These are phyloP conservation scores for Euwallacea similis DNA, from an alignment of 1,140 invertebrate genomes.

Conservation along the genomic window DNA sequence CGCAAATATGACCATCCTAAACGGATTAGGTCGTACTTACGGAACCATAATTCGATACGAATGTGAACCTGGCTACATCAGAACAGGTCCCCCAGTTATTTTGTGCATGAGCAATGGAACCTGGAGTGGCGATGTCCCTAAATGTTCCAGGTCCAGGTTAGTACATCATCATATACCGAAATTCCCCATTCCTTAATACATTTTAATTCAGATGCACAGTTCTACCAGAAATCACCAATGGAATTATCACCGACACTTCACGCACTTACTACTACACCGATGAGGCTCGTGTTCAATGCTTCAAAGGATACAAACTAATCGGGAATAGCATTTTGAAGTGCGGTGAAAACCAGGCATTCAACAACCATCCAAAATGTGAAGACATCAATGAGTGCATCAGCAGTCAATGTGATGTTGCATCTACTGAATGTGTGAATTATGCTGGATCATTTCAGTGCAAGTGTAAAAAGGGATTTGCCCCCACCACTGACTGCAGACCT, in stretches of 20 bases:
- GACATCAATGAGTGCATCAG: conserved; percentile 92
- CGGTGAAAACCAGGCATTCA: conserved; percentile 81
- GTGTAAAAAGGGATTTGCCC: conserved; percentile 81
- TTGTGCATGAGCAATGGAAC: conserved; percentile 95
- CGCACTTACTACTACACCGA: conserved; percentile 84
- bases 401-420: conserved; percentile 86
- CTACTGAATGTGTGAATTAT: conserved; percentile 89
- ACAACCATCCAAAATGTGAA: conserved; percentile 83
- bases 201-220: conserved; percentile 68
- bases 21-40: conserved; percentile 90
- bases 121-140: conserved; percentile 91
- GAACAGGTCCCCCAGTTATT: conserved; percentile 85
- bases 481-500: conserved; percentile 86
- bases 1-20: conserved; percentile 85
- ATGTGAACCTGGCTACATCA: conserved; percentile 90
- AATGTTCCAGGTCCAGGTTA: conserved; percentile 67
- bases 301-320: conserved; percentile 81
- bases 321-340: conserved; percentile 89
- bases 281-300: conserved; percentile 90
- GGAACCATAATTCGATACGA: conserved; percentile 94
- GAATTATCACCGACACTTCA: conserved; percentile 76
- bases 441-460: conserved; percentile 91
- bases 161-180: not conserved
- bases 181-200: not conserved
- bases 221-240: conserved; percentile 82